Conservation (phyloP, 1,140 invertebrate species). For the Schlechtendalia chinensis region DNA sequence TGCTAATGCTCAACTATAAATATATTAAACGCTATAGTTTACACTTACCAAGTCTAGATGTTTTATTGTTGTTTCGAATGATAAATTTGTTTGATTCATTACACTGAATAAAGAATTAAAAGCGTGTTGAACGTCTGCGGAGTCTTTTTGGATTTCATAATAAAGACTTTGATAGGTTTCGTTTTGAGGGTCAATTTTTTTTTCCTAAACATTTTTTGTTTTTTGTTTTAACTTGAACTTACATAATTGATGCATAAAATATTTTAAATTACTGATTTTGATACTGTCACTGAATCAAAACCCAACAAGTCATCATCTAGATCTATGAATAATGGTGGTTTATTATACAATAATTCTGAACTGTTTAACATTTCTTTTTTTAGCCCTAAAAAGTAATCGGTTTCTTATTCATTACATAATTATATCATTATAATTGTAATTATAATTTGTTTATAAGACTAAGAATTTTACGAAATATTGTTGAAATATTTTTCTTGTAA, state of each 20-base stretch:
- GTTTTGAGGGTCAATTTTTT: conserved; percentile 9
- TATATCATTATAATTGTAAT: neutral
- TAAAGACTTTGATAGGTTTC: conserved; percentile 2
- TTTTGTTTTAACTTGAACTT: neutral
- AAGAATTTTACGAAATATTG: conserved; percentile 1
- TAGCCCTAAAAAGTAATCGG: neutral
- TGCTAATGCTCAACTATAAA: neutral
- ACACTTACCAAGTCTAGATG: conserved; percentile 22
- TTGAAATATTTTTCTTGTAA: neutral
- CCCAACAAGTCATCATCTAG: conserved; percentile 1
- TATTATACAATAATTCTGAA: neutral
- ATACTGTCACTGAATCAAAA: conserved; percentile 16
- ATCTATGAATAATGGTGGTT: neutral
- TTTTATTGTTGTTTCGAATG: neutral
- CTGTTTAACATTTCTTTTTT: conserved; percentile 10
- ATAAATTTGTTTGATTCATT: neutral
- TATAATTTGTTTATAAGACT: neutral
- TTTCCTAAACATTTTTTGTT: neutral
- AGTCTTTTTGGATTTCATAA: conserved; percentile 28
- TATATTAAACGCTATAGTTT: no score
- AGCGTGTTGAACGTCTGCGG: neutral
- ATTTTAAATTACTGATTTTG: neutral
- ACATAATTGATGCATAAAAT: neutral
- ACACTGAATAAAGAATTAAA: neutral
- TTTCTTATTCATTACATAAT: no score